phyloP scores from a whole-genome alignment of 30 jellyfish, hydroid and myxozoan species.

The Hydra vulgaris region DNA sequence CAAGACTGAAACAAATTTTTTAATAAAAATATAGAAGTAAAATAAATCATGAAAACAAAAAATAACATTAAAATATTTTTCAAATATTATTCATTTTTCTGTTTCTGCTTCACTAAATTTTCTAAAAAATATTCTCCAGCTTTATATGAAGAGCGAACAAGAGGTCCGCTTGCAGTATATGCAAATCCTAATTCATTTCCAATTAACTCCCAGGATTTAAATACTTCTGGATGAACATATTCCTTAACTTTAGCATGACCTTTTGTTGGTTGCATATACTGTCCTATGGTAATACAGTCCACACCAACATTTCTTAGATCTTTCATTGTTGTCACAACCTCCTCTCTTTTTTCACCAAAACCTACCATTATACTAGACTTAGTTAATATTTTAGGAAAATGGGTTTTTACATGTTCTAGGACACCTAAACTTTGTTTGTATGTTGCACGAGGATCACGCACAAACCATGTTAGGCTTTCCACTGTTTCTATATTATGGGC shows the following conservation, averaged over 20 bases:
- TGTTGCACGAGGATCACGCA: slow-evolving; percentile 95
- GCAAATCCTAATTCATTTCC: slow-evolving; percentile 93
- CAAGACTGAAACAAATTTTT: too few species aligned
- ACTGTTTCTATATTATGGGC: slow-evolving; percentile 97
- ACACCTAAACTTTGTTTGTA: slow-evolving; percentile 80
- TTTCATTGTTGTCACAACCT: slow-evolving; percentile 79
- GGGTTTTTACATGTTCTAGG: slow-evolving; percentile 48
- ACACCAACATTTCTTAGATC: slow-evolving; percentile 83
- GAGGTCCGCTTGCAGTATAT: slow-evolving; percentile 99
- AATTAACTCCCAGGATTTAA: slow-evolving; percentile 65
- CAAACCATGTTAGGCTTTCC: slow-evolving; percentile 72
- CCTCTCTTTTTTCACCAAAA: slow-evolving; percentile 90
- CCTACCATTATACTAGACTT: slow-evolving; percentile 97
- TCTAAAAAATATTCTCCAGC: slow-evolving; percentile 71
- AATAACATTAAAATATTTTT: too few species aligned
- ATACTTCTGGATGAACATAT: slow-evolving; percentile 70
- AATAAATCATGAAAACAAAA: too few species aligned
- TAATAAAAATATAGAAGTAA: too few species aligned
- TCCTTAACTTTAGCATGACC: slow-evolving; percentile 88
- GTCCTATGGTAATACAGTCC: slow-evolving; percentile 94
- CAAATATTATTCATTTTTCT: background rate
- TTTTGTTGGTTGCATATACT: slow-evolving; percentile 95
- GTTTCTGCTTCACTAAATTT: slow-evolving; percentile 19
- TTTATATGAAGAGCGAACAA: slow-evolving; percentile 91
- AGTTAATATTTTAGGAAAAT: slow-evolving; percentile 53